Conservation (phyloP, 2,113 vertebrate genomes). For the Phrynocephalus versicolor region DNA sequence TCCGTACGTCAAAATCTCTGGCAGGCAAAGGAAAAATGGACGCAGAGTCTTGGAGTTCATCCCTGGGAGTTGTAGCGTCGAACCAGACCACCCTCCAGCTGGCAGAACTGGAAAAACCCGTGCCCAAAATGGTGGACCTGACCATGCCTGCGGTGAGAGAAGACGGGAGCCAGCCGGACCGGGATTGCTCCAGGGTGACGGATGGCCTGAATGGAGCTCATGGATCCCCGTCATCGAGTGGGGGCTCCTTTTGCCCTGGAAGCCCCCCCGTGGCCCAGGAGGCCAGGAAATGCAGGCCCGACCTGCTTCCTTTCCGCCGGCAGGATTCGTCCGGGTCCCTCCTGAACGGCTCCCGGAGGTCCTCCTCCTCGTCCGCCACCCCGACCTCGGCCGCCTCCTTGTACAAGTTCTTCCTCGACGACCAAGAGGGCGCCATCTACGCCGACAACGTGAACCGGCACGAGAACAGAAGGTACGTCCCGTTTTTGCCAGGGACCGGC, state of each 20-base stretch:
- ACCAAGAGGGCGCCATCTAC: constrained; percentile 87
- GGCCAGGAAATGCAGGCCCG: constrained; percentile 77
- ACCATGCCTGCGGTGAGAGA: constrained; percentile 67
- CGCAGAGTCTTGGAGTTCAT: constrained; percentile 59
- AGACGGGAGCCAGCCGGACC: constrained; percentile 63
- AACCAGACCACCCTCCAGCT: constrained; percentile 45
- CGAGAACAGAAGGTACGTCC: constrained; percentile 93
- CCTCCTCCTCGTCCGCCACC: constrained; percentile 82
- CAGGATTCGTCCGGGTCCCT: constrained; percentile 84
- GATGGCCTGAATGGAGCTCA: constrained; percentile 58
- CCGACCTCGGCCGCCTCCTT: constrained; percentile 76
- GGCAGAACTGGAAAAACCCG: constrained; percentile 69
- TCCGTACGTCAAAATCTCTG: constrained; percentile 56
- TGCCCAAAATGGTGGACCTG: constrained; percentile 48
- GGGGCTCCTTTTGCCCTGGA: constrained; percentile 52
- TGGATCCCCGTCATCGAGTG: constrained; percentile 57
- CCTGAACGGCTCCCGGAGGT: constrained; percentile 79
- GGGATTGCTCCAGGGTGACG: constrained; percentile 54
- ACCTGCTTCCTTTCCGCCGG: constrained; percentile 88
- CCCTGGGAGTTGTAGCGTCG: constrained; percentile 62
- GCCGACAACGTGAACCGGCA: constrained; percentile 92
- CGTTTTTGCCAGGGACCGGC: constrained; percentile 91
- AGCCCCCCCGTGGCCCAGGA: constrained; percentile 75
- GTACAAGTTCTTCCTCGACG: constrained; percentile 79
- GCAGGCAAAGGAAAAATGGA: constrained; percentile 59